Evolutionary conservation across 2,888 invertebrate species (phyloP), one percentile per base, ranked within the genome.

Genomic region (Choristoneura rosaceana): DNA sequence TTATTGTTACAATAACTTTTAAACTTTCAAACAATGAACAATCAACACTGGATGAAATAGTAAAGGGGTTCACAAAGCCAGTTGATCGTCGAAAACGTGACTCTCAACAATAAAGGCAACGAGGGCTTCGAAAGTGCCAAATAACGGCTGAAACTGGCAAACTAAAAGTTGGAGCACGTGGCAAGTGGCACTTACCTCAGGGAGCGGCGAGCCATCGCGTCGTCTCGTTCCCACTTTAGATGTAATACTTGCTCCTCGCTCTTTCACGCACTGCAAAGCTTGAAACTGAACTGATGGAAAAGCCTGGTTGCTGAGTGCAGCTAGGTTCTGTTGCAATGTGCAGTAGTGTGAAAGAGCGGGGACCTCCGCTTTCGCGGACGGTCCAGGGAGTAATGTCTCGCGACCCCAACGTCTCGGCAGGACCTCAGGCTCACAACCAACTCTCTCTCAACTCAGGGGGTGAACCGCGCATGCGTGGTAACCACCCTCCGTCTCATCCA

Each of bases 161-260:
- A 82, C 81, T 82, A 79, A 87, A 89, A 90, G 86, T 89, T 89
- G 79, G 84, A 90, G 85, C 93, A 94, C 93, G 93, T 93, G 93
- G 89, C 84, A 84, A 90, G 87, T 87, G 88, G 88, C 90, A 92
- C 94, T 93, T 90, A 94, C 94, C 94, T 92, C 90, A 85, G 87
- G 86, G 83, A 87, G 87, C 92, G 88, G 86, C 82, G 90, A 82
- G 86, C 84, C 94, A 93, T 93, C 84, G 79, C 85, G 84, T 80
- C 87, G 89, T 91, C 93, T 93, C 92, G 92, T 93, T 93, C 91
- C 92, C 93, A 93, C 94, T 93, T 93, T 91, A 88, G 79, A 89
- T 74, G 75, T 81, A 88, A 74, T 70, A 69, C 74, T 69, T 79
- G 75, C 87, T 86, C 81, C 91, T 90, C 92, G 90, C 91, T 93